Conservation (phyloP, 2,113 vertebrate species). For the Etheostoma cragini region DNA sequence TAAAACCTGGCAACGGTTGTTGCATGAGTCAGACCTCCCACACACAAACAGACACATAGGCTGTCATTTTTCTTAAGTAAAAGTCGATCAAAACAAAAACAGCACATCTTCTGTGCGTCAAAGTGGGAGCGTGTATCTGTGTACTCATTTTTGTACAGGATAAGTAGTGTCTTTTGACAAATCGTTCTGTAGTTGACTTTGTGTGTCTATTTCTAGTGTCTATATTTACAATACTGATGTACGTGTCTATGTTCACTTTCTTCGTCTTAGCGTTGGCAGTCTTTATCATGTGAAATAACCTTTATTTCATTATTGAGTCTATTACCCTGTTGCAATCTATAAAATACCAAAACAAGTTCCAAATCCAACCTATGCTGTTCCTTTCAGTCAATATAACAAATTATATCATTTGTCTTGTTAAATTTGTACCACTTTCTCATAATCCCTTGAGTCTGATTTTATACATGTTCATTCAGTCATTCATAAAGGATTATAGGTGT, state of each 20-base stretch:
- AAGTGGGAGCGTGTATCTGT: background rate
- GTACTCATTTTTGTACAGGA: background rate
- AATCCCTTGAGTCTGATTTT: background rate
- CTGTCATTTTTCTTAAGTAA: background rate
- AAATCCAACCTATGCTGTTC: background rate
- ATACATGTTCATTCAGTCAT: background rate
- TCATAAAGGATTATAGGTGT: background rate
- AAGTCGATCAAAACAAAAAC: slow-evolving; percentile 32
- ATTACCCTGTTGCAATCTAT: background rate
- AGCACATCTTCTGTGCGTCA: background rate
- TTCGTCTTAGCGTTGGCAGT: too few relatives aligned
- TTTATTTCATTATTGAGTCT: background rate
- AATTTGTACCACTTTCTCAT: background rate
- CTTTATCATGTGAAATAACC: too few relatives aligned
- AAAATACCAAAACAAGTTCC: background rate
- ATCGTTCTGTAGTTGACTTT: background rate
- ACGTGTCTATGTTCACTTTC: background rate
- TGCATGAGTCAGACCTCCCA: slow-evolving; percentile 71
- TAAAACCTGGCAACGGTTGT: slow-evolving; percentile 58
- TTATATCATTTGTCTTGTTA: background rate
- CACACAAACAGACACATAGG: slow-evolving; percentile 28
- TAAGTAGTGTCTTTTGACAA: too few relatives aligned
- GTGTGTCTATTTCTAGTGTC: background rate
- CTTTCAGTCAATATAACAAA: background rate
- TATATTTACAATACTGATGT: background rate